phyloP scores from a whole-genome alignment of 2,888 invertebrate species.

The Pollenia labialis region DNA sequence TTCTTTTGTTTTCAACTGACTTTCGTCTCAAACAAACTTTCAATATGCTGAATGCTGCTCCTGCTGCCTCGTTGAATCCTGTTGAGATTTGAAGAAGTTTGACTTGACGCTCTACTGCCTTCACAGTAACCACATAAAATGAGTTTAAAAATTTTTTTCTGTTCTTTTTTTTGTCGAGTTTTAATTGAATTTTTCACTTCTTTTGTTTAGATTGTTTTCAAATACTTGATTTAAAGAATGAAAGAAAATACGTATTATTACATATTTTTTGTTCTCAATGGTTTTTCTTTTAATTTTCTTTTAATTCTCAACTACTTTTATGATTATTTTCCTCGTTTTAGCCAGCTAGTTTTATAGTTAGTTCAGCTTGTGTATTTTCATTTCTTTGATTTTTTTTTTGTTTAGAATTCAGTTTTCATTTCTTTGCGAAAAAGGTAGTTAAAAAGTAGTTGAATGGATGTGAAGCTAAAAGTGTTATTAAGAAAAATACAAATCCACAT shows the following conservation, averaged over 20 bases:
- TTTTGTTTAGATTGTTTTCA: conserved; percentile 62
- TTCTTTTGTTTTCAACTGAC: not conserved
- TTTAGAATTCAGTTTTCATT: conserved; percentile 17
- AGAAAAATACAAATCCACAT: conserved; percentile 51
- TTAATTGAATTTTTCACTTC: conserved; percentile 71
- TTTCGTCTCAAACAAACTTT: conserved; percentile 12
- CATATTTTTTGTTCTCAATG: conserved; percentile 7
- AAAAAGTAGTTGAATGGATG: conserved; percentile 43
- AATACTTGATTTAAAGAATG: conserved; percentile 45
- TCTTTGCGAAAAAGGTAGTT: conserved; percentile 39
- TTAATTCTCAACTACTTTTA: conserved; percentile 50
- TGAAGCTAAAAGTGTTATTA: conserved; percentile 50
- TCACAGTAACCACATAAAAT: conserved; percentile 55
- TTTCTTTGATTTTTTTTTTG: not conserved
- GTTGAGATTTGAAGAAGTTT: conserved; percentile 60
- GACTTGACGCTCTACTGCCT: conserved; percentile 60
- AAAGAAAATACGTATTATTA: not conserved
- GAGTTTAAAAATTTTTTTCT: conserved; percentile 30
- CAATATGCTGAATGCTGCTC: conserved; percentile 38
- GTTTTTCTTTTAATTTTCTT: conserved; percentile 20
- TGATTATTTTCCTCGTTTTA: conserved; percentile 43
- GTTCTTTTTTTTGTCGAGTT: conserved; percentile 38
- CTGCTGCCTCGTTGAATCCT: conserved; percentile 24
- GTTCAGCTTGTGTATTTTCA: conserved; percentile 15
- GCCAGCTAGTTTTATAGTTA: conserved; percentile 17